These are phyloP conservation scores for Morpho deidamia DNA, from an alignment of 2,888 invertebrate genomes.

Conservation along the genomic window DNA sequence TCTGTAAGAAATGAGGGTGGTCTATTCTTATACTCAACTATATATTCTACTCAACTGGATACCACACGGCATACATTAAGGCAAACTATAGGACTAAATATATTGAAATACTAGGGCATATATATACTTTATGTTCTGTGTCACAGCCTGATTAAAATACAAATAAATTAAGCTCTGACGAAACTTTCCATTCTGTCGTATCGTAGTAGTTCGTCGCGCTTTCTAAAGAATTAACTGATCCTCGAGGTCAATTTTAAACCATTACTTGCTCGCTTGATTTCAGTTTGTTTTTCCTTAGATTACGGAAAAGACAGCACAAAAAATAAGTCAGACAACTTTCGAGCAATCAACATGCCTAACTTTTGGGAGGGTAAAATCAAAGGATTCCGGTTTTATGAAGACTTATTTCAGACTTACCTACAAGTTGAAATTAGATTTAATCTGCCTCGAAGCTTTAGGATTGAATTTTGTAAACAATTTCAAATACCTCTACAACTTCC, in stretches of 20 bases:
- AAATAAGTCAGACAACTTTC: constrained; percentile 68
- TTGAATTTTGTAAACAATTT: constrained; percentile 79
- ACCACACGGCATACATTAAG: too few species aligned
- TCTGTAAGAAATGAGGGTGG: too few species aligned
- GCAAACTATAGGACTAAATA: too few species aligned
- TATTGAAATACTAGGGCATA: too few species aligned
- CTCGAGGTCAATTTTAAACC: constrained; percentile 66
- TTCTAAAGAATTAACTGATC: constrained; percentile 38
- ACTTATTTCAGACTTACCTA: constrained; percentile 78
- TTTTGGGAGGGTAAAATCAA: constrained; percentile 75
- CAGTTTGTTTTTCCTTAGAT: constrained; percentile 64
- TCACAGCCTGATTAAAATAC: background rate
- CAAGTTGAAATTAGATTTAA: constrained; percentile 78
- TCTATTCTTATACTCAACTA: too few species aligned
- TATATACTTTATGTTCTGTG: too few species aligned
- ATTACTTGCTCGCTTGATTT: constrained; percentile 72
- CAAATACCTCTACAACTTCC: constrained; percentile 74
- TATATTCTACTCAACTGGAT: too few species aligned
- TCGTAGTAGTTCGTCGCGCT: constrained; percentile 27
- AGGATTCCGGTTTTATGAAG: constrained; percentile 78
- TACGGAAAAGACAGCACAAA: constrained; percentile 60
- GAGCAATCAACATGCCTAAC: constrained; percentile 72
- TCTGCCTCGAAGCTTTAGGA: constrained; percentile 76
- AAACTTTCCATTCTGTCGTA: constrained; percentile 23
- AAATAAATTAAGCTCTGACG: constrained; percentile 14